Percentiles rank a stretch among this genome's conserved stretches.
phyloP scores from a whole-genome alignment of 2,113 vertebrate genomes.

The Malurus melanocephalus region DNA sequence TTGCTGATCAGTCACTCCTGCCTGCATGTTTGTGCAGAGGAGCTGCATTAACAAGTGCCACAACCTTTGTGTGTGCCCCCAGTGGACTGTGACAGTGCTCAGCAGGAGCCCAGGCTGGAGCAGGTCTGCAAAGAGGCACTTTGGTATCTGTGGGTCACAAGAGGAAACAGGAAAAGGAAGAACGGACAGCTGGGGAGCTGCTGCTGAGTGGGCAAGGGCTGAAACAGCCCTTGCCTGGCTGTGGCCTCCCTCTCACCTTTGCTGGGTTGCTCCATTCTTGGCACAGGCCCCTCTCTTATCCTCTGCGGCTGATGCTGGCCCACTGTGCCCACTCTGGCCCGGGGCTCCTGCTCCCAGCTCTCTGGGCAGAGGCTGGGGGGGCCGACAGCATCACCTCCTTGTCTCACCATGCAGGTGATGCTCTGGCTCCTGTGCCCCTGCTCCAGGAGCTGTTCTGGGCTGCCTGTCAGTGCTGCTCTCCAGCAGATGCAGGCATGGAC shows the following conservation, averaged over 20 bases:
- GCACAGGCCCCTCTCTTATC: neutral
- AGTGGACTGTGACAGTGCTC: neutral
- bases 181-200: neutral
- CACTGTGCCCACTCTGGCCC: neutral
- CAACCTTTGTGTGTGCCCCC: neutral
- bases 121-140: neutral
- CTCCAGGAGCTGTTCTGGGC: neutral
- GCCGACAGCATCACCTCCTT: rapidly evolving
- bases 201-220: neutral
- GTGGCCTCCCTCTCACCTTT: neutral
- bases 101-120: neutral
- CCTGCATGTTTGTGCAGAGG: neutral
- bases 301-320: neutral
- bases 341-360: rapidly evolving
- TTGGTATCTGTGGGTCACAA: neutral
- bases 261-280: neutral
- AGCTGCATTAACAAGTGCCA: neutral
- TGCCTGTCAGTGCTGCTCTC: neutral
- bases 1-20: neutral
- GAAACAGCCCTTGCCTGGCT: neutral
- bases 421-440: neutral
- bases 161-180: neutral
- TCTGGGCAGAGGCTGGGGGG: neutral
- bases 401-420: neutral
- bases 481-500: neutral